phyloP scores from a whole-genome alignment of 2,797 vertebrate species.

The Vireo griseus region DNA sequence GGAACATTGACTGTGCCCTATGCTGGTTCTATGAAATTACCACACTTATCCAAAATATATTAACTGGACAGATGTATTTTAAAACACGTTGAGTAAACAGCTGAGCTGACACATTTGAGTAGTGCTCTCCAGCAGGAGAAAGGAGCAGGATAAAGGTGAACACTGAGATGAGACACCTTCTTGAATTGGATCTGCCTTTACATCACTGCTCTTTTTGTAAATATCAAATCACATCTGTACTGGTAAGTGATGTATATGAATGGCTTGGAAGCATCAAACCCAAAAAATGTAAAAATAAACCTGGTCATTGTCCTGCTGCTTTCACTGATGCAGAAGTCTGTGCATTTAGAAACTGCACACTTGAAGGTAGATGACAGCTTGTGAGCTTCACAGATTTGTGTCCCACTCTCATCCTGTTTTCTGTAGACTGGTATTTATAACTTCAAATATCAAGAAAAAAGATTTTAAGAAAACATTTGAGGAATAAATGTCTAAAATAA shows the following conservation, averaged over 20 bases:
- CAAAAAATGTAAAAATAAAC: neutral
- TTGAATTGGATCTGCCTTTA: neutral
- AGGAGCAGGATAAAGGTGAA: neutral
- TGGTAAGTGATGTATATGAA: neutral
- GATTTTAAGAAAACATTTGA: conserved; percentile 7
- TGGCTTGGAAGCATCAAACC: neutral
- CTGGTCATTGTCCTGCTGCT: neutral
- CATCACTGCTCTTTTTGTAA: neutral
- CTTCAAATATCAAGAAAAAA: conserved; percentile 9
- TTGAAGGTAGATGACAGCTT: neutral
- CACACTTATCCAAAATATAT: neutral
- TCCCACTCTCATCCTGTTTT: neutral
- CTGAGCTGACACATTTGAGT: neutral
- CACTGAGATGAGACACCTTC: neutral
- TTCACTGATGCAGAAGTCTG: neutral
- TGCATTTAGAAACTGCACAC: neutral
- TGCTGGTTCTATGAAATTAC: neutral
- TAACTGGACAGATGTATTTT: neutral
- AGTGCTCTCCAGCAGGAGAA: neutral
- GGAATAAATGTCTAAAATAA: neutral
- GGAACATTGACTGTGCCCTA: neutral
- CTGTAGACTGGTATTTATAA: neutral
- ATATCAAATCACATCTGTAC: neutral
- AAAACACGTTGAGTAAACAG: neutral
- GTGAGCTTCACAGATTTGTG: neutral